Conservation (phyloP, 1,140 invertebrate genomes). For the Bradysia coprophila region DNA sequence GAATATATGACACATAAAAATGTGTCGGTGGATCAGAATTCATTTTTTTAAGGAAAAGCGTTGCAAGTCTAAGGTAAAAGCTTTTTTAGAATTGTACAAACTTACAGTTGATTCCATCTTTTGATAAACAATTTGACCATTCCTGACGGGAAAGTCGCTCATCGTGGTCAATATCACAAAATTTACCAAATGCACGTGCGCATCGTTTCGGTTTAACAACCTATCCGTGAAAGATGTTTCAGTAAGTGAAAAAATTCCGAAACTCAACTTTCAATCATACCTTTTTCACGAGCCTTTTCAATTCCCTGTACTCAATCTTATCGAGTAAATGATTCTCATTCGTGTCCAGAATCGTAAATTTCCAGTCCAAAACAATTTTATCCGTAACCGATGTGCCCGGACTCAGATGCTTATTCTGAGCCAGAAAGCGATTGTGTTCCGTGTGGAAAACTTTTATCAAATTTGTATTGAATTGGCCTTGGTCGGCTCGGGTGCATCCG, state of each 20-base stretch:
- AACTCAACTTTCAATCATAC: too few species aligned
- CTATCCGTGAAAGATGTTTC: too few species aligned
- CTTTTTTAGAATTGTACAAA: too few species aligned
- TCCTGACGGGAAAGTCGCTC: slow-evolving; percentile 54
- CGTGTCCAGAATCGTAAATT: slow-evolving; percentile 62
- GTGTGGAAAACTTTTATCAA: slow-evolving; percentile 63
- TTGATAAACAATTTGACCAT: slow-evolving; percentile 65
- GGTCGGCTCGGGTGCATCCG: slow-evolving; percentile 49
- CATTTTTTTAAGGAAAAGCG: too few species aligned
- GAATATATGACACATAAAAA: too few species aligned
- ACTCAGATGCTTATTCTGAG: slow-evolving; percentile 8
- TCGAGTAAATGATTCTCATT: slow-evolving; percentile 57
- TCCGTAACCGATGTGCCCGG: slow-evolving; percentile 9
- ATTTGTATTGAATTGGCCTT: slow-evolving; percentile 59
- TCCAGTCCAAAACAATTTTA: slow-evolving; percentile 57
- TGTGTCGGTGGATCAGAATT: too few species aligned
- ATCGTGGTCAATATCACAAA: slow-evolving; percentile 68
- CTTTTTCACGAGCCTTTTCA: slow-evolving; percentile 64
- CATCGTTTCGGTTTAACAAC: slow-evolving; percentile 74
- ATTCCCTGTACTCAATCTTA: slow-evolving; percentile 57
- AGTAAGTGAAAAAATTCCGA: too few species aligned
- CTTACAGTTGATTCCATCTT: slow-evolving; percentile 35
- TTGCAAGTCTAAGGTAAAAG: too few species aligned
- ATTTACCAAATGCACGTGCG: slow-evolving; percentile 67
- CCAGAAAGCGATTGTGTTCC: slow-evolving; percentile 40